phyloP scores from a whole-genome alignment of 2,797 vertebrate genomes.

The Paguma larvata region DNA sequence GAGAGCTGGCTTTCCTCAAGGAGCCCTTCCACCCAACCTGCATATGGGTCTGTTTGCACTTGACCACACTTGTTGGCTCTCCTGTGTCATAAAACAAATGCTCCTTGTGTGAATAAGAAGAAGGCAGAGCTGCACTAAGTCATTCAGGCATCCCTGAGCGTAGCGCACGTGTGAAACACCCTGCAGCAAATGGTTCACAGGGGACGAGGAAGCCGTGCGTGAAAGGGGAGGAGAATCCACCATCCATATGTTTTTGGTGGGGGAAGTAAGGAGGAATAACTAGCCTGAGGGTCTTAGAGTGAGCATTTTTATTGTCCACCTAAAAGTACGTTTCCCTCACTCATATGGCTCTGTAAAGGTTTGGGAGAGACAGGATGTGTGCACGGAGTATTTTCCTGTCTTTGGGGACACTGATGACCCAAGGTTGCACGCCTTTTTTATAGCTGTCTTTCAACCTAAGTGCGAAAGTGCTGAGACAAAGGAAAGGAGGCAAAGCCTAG shows the following conservation, averaged over 20 bases:
- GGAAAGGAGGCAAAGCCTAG: background rate
- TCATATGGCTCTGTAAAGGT: background rate
- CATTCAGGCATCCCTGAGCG: conserved; percentile 71
- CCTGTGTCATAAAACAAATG: conserved; percentile 78
- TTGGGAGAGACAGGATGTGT: background rate
- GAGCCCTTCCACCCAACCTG: conserved; percentile 62
- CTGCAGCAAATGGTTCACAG: background rate
- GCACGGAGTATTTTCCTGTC: background rate
- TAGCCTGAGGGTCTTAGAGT: background rate
- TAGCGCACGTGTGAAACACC: conserved; percentile 37
- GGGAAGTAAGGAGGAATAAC: background rate
- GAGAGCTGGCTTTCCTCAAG: conserved; percentile 79
- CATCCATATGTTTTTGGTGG: background rate
- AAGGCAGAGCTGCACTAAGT: conserved; percentile 67
- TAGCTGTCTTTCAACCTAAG: background rate
- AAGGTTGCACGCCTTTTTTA: background rate
- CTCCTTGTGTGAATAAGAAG: conserved; percentile 75
- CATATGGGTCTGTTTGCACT: conserved; percentile 76
- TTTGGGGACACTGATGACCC: rapidly evolving
- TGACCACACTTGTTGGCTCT: conserved; percentile 79
- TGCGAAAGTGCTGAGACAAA: background rate
- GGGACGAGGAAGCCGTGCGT: background rate
- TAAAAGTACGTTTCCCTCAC: background rate
- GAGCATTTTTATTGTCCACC: background rate
- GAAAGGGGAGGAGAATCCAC: background rate